Evolutionary conservation across 2,113 vertebrate species (phyloP).

Genomic region (Galeopterus variegatus): DNA sequence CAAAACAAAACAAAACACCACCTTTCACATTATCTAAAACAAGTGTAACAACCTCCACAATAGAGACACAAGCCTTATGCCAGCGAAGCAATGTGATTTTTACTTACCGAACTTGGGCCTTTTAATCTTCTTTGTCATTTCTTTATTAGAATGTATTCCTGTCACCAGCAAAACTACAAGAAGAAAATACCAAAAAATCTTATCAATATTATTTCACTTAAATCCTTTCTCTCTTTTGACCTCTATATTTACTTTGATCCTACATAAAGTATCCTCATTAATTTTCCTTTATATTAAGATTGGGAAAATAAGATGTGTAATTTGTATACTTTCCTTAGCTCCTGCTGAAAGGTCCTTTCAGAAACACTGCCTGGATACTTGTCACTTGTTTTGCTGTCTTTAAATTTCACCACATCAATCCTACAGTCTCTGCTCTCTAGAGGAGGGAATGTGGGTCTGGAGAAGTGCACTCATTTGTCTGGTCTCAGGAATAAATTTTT

Average conservation of each 20-base stretch:
- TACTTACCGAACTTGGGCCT: slow-evolving; percentile 95
- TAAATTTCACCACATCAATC: neutral
- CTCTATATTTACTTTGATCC: neutral
- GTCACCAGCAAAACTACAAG: slow-evolving; percentile 91
- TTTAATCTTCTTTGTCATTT: slow-evolving; percentile 92
- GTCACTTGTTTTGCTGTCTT: neutral
- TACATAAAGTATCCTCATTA: neutral
- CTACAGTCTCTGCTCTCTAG: neutral
- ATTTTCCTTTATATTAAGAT: neutral
- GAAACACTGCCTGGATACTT: neutral
- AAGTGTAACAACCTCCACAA: neutral
- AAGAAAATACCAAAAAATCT: slow-evolving; percentile 75
- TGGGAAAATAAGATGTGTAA: neutral
- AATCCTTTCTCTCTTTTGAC: neutral
- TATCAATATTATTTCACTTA: slow-evolving; percentile 16
- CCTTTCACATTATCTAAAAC: neutral
- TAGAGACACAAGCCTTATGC: neutral
- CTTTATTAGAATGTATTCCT: slow-evolving; percentile 90
- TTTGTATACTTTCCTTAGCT: neutral
- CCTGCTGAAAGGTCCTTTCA: neutral
- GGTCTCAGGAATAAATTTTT: neutral
- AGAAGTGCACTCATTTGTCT: neutral
- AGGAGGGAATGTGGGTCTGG: neutral
- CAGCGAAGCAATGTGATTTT: slow-evolving; percentile 36
- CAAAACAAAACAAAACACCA: neutral